Percentiles rank a stretch among this genome's conserved stretches.
Conservation (phyloP, 2,113 vertebrate genomes). For the Lepus timidus region DNA sequence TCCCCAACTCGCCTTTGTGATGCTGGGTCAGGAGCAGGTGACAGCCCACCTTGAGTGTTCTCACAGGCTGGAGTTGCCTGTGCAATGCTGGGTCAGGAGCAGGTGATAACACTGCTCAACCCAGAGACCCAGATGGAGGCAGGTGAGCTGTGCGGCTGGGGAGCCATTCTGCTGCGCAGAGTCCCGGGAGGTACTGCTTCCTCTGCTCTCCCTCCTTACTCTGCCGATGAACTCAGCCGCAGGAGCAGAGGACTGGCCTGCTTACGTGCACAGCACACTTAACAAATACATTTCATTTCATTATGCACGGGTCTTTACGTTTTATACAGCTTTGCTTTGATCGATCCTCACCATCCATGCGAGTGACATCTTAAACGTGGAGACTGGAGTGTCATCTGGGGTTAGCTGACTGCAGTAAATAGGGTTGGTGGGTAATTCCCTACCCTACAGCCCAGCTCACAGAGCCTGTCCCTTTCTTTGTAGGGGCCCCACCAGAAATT, state of each 20-base stretch:
- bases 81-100: neutral
- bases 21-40: neutral
- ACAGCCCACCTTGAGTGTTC: neutral
- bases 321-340: neutral
- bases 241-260: neutral
- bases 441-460: fast-evolving
- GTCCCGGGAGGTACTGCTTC: neutral
- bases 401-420: neutral
- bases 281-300: neutral
- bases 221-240: neutral
- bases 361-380: neutral
- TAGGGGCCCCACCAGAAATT: too few relatives aligned
- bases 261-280: neutral
- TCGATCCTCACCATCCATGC: neutral
- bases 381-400: too few relatives aligned
- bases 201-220: neutral
- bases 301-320: neutral
- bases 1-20: neutral
- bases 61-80: neutral
- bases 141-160: neutral
- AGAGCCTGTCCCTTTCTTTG: neutral
- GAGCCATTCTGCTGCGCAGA: neutral
- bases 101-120: neutral
- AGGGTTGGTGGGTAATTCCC: neutral
- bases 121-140: neutral